Evolutionary conservation across 2,113 vertebrate species (phyloP).

Genomic region (Otus sunia): DNA sequence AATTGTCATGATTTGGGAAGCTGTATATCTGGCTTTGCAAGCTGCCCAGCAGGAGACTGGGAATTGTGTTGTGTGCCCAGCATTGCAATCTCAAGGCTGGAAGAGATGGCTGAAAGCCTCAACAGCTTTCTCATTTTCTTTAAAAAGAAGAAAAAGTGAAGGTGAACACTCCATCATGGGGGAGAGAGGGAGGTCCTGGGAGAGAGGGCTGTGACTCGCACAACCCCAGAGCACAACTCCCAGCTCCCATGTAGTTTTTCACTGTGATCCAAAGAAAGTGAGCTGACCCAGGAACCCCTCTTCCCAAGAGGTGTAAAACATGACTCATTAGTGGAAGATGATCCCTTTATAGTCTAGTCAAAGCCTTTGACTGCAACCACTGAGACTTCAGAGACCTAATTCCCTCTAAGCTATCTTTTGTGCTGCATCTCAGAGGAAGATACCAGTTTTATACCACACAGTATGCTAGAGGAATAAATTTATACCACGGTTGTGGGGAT

Average conservation of each 20-base stretch:
- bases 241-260: background rate
- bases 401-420: background rate
- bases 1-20: background rate
- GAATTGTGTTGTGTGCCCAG: background rate
- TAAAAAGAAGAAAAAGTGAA: background rate
- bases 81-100: accelerated
- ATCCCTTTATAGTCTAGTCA: background rate
- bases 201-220: background rate
- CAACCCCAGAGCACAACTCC: accelerated
- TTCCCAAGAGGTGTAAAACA: accelerated
- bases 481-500: background rate
- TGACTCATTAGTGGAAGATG: background rate
- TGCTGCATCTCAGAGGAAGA: background rate
- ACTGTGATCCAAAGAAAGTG: background rate
- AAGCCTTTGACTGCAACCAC: background rate
- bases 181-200: background rate
- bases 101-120: accelerated
- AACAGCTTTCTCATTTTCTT: background rate
- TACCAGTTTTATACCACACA: accelerated
- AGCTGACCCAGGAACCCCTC: background rate
- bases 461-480: background rate
- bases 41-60: background rate
- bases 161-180: background rate
- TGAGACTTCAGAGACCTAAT: background rate
- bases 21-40: background rate